Percentiles rank a stretch among this genome's conserved stretches.
Conservation (phyloP, 2,797 vertebrate genomes). For the Poecilia wingei region DNA sequence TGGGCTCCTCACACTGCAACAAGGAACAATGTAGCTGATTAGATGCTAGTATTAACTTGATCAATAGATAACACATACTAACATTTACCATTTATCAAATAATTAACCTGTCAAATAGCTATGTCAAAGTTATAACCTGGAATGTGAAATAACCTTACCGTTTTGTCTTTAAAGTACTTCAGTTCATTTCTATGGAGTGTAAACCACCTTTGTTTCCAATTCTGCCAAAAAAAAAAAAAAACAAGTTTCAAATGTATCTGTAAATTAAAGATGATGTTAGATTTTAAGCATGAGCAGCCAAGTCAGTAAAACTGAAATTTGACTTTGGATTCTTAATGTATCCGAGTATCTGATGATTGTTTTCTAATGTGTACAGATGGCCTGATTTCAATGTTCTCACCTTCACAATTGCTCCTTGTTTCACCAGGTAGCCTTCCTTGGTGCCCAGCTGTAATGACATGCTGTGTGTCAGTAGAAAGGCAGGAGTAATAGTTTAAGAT, state of each 20-base stretch:
- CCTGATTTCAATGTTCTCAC: constrained; percentile 68
- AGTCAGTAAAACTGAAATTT: not conserved
- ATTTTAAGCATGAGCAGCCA: not conserved
- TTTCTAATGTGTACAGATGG: not conserved
- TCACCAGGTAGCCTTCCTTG: constrained; percentile 95
- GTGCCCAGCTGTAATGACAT: constrained; percentile 88
- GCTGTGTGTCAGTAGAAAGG: constrained; percentile 2
- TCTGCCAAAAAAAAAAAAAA: constrained; percentile 75
- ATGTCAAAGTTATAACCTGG: not conserved
- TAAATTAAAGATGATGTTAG: not conserved
- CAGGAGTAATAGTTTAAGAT: too few species aligned
- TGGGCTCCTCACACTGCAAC: constrained; percentile 88
- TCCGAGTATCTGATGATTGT: not conserved
- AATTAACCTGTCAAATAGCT: not conserved
- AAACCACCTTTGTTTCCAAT: constrained; percentile 98
- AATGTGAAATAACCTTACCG: constrained; percentile 77
- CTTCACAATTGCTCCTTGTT: constrained; percentile 94
- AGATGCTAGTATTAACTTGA: not conserved
- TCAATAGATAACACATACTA: not conserved
- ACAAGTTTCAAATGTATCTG: not conserved
- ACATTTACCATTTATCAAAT: too few species aligned
- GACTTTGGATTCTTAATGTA: not conserved
- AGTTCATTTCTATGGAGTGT: constrained; percentile 92
- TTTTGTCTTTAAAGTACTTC: constrained; percentile 96
- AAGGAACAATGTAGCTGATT: constrained; percentile 12